Conservation (phyloP, 2,113 vertebrate genomes). For the Cebus imitator region DNA sequence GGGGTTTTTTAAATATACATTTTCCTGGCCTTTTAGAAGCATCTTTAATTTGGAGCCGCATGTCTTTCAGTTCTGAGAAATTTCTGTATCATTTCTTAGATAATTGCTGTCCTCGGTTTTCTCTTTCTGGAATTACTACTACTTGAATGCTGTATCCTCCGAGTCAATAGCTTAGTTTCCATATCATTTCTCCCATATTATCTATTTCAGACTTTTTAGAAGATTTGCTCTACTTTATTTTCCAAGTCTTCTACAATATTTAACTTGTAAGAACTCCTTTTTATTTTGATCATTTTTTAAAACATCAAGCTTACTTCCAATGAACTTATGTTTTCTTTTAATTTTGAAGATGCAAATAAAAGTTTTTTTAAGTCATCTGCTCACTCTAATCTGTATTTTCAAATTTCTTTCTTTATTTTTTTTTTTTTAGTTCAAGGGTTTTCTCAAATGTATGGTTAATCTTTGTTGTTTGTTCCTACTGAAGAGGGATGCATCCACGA, state of each 20-base stretch:
- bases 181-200: not conserved
- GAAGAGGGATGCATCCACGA: not conserved
- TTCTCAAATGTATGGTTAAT: not conserved
- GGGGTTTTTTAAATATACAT: not conserved
- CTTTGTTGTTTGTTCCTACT: not conserved
- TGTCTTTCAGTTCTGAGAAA: not conserved
- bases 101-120: not conserved
- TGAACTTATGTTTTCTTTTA: not conserved
- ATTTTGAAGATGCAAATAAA: not conserved
- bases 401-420: not conserved
- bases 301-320: not conserved
- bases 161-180: not conserved
- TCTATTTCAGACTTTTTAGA: not conserved
- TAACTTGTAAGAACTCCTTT: not conserved
- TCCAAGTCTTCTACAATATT: not conserved
- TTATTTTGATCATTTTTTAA: not conserved
- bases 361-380: not conserved
- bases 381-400: not conserved
- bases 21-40: not conserved
- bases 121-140: not conserved
- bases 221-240: not conserved
- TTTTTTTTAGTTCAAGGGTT: not conserved
- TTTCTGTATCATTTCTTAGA: not conserved
- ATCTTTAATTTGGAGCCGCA: not conserved
- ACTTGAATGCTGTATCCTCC: not conserved